phyloP scores from a whole-genome alignment of 1,140 invertebrate genomes.

The Nasonia longicornis region DNA sequence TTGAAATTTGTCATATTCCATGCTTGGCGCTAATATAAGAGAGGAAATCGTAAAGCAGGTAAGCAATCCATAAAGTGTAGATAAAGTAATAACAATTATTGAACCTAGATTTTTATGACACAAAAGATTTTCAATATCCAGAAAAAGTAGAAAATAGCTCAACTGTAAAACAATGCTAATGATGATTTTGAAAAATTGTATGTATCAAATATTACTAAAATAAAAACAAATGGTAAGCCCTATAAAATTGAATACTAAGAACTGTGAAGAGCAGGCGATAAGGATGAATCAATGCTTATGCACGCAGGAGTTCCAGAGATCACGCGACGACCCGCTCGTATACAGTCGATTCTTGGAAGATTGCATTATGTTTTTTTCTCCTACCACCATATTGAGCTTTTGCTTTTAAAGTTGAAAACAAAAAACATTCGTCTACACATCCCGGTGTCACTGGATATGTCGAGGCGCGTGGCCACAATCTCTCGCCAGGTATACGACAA shows the following conservation, averaged over 20 bases:
- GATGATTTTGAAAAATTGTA: neutral
- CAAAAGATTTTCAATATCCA: too few species aligned
- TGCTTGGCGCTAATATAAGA: too few species aligned
- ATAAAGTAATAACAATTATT: too few species aligned
- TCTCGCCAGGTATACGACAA: conserved; percentile 53
- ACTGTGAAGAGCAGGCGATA: neutral
- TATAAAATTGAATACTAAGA: conserved; percentile 28
- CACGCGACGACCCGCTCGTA: neutral
- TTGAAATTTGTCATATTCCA: neutral
- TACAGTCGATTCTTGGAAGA: neutral
- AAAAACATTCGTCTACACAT: conserved; percentile 2
- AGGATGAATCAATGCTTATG: conserved; percentile 24
- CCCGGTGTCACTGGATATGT: neutral
- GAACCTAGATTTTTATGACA: too few species aligned
- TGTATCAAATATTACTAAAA: neutral
- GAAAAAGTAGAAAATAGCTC: too few species aligned
- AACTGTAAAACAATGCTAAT: too few species aligned
- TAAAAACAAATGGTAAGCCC: neutral
- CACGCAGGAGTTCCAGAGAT: conserved; percentile 2
- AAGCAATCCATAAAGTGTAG: too few species aligned
- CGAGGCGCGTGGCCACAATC: conserved; percentile 45
- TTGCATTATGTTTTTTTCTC: conserved; percentile 1
- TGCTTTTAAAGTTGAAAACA: neutral
- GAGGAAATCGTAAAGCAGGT: neutral
- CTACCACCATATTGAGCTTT: neutral